Evolutionary conservation across 2,113 vertebrate species (phyloP), one percentile per base, ranked within the genome.

Genomic region (Seriola dumerili): DNA sequence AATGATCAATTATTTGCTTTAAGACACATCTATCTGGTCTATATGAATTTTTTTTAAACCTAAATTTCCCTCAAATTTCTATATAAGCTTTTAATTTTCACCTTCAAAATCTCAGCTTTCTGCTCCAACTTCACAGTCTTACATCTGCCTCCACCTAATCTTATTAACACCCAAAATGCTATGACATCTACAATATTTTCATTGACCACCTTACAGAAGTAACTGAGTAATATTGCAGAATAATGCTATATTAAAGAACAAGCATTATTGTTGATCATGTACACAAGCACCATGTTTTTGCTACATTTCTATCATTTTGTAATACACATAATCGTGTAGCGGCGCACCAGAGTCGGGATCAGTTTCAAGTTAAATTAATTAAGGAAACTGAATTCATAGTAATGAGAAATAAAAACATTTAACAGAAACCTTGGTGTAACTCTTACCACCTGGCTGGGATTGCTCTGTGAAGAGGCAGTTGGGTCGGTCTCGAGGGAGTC

Each of bases 401-500:
- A 11, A 69, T n/a, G 29, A 23, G 4, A 71, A 72, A 23, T 2
- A 48, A 21, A 72, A 23, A 23, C 8, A 62, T 1, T 14, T 7
- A 42, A 59, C 5, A 36, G 36, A 75, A 58, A 19, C 5, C 1
- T 11, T 59, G 8, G 29, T n/a, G 10, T 10, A 54, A 70, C 83
- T 94, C 95, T 95, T 92, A 96, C 97, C 89, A 91, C 94, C 81
- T 97, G 96, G 80, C 81, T 96, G 48, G 95, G 93, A 84, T 95
- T 96, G 81, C 92, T 94, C 83, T 95, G 92, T 44, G 95, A 77
- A 48, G 92, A 61, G 58, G 95, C 88, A 74, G 85, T 61, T 70
- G 94, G 96, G 75, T 98, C 97, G 48, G 96, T 95, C 91, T 99
- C 98, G 87, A 99, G 95, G 75, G 98, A 99, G 92, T 98, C 97